A percentile compares a stretch with the other conserved stretches of the same genome.
Evolutionary conservation across 1,140 invertebrate species (phyloP).

Genomic region (Drosophila rhopaloa): DNA sequence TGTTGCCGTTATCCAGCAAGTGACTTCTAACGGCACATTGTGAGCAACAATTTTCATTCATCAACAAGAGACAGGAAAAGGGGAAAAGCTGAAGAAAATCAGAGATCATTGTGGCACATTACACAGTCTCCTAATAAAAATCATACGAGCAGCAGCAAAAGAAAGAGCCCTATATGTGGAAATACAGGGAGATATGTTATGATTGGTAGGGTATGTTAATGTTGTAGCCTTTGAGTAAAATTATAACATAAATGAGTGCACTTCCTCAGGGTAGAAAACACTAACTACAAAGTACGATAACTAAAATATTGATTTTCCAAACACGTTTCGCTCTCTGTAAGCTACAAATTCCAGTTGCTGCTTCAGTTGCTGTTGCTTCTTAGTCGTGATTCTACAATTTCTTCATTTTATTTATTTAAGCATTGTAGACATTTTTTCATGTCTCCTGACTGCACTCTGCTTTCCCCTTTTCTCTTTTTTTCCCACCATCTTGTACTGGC

Average conservation of each 20-base stretch:
- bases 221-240: too few relatives aligned
- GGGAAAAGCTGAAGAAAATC: constrained; percentile 13
- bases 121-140: constrained; percentile 42
- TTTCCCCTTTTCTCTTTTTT: constrained; percentile 12
- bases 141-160: constrained; percentile 20
- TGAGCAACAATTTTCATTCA: constrained; percentile 67
- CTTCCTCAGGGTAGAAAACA: too few relatives aligned
- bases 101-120: constrained; percentile 29
- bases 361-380: constrained; percentile 38
- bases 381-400: constrained; percentile 81
- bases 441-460: constrained; percentile 24
- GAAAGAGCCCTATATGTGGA: not conserved
- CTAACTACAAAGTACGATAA: too few relatives aligned
- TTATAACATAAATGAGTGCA: too few relatives aligned
- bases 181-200: too few relatives aligned
- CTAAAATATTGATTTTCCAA: too few relatives aligned
- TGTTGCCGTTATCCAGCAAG: constrained; percentile 59
- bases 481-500: constrained; percentile 12
- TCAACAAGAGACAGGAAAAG: constrained; percentile 19
- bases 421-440: constrained; percentile 76
- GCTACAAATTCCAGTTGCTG: constrained; percentile 13
- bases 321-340: constrained; percentile 7
- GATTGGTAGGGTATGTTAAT: too few relatives aligned
- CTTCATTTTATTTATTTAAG: constrained; percentile 83
- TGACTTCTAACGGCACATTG: constrained; percentile 48